Base-by-base conservation (phyloP, 1,140 invertebrate species). In the Bombus ignitus region DNA sequence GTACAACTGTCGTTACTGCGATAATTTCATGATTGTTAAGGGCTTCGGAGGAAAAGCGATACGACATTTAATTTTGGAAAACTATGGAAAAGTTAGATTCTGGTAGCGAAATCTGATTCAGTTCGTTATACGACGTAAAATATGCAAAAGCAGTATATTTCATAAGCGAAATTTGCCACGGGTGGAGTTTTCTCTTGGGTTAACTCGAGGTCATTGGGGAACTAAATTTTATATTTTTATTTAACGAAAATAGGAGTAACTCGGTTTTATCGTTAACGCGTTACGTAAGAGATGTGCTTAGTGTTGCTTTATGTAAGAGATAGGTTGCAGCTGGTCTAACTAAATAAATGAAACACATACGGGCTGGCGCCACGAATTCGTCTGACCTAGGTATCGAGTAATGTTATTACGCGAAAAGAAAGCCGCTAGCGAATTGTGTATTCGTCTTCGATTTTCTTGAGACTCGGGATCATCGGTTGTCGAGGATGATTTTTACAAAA, bases 281-380 rank as follows among this genome's bases (percentile, higher is more conserved):
- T 83, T 83, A 76, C 35, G 37, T 83, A 83, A 77, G 42, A 47
- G 15, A 37, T 37, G 9, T 5, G 9, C 12, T 10, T 39, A 15
- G 62, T 13, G 3, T 1, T 15, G 42, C 18, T 83, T 83, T 83
- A 83, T 44, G 22, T 77, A 83, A 83, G 59, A 32, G n/a, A 1
- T 47, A 18, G 9, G 15, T 32, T 37, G 18, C 57, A 22, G 10
- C 44, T 39, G 22, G 35, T 79, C 18, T 74, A 65, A 65, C 28
- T 37, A 66, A 76, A 77, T 68, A 83, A 83, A 83, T 57, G 53
- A 76, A 83, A 18, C 37, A 9, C 3, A 0, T n/a, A 5, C 9
- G 10, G 10, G 25, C 28, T n/a, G 35, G 35, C 66, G 66, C 44
- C 15, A 37, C 44, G 15, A 70, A 32, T 57, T 39, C 44, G 35